Evolutionary conservation across 2,888 invertebrate species (phyloP).

Genomic region (Agrochola lychnidis): DNA sequence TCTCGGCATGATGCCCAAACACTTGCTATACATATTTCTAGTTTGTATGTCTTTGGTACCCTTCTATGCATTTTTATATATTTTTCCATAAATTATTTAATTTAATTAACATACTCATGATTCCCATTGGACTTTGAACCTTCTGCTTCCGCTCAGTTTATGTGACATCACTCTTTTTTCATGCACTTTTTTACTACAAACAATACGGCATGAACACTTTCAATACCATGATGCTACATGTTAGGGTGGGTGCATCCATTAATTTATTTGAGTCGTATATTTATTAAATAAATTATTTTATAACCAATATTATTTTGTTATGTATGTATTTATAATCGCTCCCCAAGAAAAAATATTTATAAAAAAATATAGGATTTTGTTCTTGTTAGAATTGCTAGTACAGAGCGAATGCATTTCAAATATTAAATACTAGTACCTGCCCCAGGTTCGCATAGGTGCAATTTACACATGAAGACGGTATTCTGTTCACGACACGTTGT

Average conservation of each 20-base stretch:
- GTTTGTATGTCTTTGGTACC: background rate
- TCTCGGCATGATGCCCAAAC: background rate
- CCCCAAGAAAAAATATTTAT: background rate
- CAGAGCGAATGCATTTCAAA: background rate
- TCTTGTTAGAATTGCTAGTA: background rate
- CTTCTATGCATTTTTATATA: background rate
- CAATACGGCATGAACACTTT: background rate
- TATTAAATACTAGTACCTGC: background rate
- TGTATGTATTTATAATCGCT: background rate
- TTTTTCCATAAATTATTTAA: background rate
- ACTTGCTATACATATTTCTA: background rate
- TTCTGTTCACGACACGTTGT: too few relatives aligned
- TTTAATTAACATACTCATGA: constrained; percentile 3
- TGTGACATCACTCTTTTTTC: constrained; percentile 4
- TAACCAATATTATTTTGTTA: background rate
- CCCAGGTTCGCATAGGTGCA: accelerated
- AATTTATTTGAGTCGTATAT: background rate
- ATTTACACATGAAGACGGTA: background rate
- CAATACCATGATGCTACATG: background rate
- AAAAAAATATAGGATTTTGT: background rate
- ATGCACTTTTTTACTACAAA: background rate
- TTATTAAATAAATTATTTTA: background rate
- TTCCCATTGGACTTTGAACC: constrained; percentile 50
- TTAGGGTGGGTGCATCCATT: background rate
- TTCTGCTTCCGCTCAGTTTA: background rate